Conservation (phyloP, 2,888 invertebrate species). For the Laothoe populi region DNA sequence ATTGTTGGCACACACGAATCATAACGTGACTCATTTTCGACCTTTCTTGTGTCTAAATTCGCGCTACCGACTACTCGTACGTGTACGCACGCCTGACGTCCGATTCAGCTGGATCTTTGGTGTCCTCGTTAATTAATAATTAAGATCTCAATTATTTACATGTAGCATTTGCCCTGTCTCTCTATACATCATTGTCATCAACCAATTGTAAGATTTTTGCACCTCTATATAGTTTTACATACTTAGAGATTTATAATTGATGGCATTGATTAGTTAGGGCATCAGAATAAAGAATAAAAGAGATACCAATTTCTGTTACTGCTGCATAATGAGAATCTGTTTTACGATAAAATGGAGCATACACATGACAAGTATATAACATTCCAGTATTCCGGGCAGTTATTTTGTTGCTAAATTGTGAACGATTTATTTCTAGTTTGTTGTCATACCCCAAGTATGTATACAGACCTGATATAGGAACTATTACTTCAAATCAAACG, state of each 20-base stretch:
- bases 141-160: constrained; percentile 49
- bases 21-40: constrained; percentile 69
- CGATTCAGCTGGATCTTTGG: constrained; percentile 41
- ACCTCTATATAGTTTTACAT: no score
- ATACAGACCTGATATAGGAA: background rate
- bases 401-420: background rate
- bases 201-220: constrained; percentile 1
- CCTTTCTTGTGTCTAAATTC: constrained; percentile 77
- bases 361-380: no score
- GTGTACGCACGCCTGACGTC: constrained; percentile 5
- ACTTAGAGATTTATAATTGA: no score
- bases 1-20: constrained; percentile 45
- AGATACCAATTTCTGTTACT: no score
- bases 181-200: background rate
- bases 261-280: no score
- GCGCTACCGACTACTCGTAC: constrained; percentile 68
- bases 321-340: no score
- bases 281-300: no score
- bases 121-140: constrained; percentile 56
- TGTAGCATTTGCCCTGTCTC: background rate
- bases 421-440: background rate
- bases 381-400: no score
- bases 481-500: background rate
- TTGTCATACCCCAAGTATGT: background rate
- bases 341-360: no score